A percentile compares a stretch with the other conserved stretches of the same genome.
Conservation (phyloP, 2,888 invertebrate genomes). For the Tubulanus polymorphus region DNA sequence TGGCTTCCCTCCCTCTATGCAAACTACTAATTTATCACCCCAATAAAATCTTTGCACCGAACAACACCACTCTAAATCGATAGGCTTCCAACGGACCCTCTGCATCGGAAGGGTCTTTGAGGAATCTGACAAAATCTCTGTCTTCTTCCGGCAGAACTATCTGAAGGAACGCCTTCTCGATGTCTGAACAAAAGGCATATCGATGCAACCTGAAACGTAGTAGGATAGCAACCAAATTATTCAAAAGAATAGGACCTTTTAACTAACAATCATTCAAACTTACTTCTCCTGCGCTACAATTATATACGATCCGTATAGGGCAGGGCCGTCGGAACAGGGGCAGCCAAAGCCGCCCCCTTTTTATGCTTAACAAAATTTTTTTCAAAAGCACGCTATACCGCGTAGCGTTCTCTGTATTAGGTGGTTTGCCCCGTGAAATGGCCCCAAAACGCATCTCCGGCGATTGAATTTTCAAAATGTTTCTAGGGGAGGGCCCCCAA, state of each 20-base stretch:
- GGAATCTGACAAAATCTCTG: constrained; percentile 13
- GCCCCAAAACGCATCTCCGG: too few species aligned
- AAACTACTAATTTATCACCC: too few species aligned
- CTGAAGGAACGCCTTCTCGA: constrained; percentile 14
- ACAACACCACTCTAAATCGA: constrained; percentile 9
- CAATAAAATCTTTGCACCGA: constrained; percentile 14
- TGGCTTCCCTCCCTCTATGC: too few species aligned
- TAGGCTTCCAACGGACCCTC: constrained; percentile 9
- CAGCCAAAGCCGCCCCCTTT: too few species aligned
- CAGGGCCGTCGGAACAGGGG: too few species aligned
- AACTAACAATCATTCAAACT: constrained; percentile 14
- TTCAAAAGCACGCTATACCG: too few species aligned
- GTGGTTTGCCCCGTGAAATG: too few species aligned
- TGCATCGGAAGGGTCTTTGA: constrained; percentile 4
- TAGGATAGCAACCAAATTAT: constrained; percentile 7
- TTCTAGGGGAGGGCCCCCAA: not conserved
- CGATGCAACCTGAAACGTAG: constrained; percentile 1
- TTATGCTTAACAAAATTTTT: too few species aligned
- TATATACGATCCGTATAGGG: constrained; percentile 11
- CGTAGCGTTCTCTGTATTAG: too few species aligned
- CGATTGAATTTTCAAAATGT: too few species aligned
- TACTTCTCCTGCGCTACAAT: constrained; percentile 12
- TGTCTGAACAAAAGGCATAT: constrained; percentile 11
- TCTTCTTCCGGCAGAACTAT: constrained; percentile 8
- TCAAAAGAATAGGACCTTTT: constrained; percentile 10